phyloP scores from a whole-genome alignment of 2,113 vertebrate species.

The Oxyura jamaicensis region DNA sequence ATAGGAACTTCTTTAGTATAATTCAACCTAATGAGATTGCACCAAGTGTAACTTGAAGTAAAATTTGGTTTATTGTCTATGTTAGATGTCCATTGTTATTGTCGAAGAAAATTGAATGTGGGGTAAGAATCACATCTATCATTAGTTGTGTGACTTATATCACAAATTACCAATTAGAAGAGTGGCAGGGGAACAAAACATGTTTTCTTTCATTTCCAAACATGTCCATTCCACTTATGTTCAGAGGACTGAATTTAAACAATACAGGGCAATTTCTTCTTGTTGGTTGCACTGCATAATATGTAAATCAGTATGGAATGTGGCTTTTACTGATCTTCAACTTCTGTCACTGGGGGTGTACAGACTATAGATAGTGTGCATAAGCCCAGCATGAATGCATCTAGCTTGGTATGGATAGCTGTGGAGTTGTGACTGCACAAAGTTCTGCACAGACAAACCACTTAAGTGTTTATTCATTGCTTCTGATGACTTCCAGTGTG shows the following conservation, averaged over 20 bases:
- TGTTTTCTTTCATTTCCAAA: not conserved
- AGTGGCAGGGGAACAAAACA: not conserved
- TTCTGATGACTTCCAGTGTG: not conserved
- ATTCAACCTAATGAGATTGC: constrained; percentile 1
- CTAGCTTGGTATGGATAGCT: not conserved
- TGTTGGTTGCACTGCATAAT: not conserved
- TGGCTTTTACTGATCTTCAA: not conserved
- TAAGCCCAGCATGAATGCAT: not conserved
- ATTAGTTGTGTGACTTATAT: not conserved
- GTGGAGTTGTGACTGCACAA: not conserved
- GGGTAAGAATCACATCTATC: not conserved
- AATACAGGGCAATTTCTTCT: not conserved
- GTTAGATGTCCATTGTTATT: constrained; percentile 17
- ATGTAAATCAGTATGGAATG: not conserved
- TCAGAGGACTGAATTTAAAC: not conserved
- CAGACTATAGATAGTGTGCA: not conserved
- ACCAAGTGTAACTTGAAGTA: not conserved
- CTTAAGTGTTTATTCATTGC: not conserved
- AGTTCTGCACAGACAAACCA: not conserved
- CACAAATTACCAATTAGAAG: not conserved
- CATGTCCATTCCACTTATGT: not conserved
- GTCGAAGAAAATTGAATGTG: not conserved
- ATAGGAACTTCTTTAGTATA: not conserved
- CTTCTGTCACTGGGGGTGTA: not conserved
- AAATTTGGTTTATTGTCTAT: constrained; percentile 38